These are phyloP conservation scores for Poecile atricapillus DNA, from an alignment of 2,113 vertebrate species.

Conservation along the genomic window DNA sequence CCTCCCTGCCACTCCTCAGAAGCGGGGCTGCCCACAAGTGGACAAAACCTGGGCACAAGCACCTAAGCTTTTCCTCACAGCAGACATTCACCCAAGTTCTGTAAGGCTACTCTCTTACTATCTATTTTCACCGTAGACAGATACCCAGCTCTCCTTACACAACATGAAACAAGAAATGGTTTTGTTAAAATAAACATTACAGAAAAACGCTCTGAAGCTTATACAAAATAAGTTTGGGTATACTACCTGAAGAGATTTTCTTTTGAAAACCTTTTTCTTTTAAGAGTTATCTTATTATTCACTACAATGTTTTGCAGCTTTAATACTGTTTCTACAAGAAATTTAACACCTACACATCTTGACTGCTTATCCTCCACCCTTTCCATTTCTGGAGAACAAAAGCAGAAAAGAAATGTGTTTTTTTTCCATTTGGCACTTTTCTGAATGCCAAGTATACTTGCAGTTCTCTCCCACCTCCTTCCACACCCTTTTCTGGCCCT, in stretches of 20 bases:
- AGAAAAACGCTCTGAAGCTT: neutral
- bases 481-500: constrained; percentile 38
- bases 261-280: neutral
- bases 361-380: neutral
- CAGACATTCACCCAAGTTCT: accelerated
- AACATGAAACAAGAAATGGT: accelerated
- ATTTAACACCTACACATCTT: constrained; percentile 16
- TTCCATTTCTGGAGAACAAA: neutral
- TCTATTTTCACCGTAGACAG: neutral
- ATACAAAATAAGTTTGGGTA: neutral
- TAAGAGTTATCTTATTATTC: neutral
- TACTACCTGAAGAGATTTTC: neutral
- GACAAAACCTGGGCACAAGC: neutral
- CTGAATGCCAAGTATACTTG: neutral
- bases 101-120: too few species aligned
- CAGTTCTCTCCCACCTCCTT: constrained; percentile 27
- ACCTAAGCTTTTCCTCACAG: neutral
- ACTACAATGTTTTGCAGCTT: neutral
- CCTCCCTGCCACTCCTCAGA: neutral
- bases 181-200: neutral
- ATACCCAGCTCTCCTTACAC: neutral
- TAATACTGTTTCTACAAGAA: neutral
- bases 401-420: neutral
- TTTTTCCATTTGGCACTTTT: constrained; percentile 3
- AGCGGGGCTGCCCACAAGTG: accelerated